phyloP scores from a whole-genome alignment of 2,113 vertebrate species.

The Limanda limanda region DNA sequence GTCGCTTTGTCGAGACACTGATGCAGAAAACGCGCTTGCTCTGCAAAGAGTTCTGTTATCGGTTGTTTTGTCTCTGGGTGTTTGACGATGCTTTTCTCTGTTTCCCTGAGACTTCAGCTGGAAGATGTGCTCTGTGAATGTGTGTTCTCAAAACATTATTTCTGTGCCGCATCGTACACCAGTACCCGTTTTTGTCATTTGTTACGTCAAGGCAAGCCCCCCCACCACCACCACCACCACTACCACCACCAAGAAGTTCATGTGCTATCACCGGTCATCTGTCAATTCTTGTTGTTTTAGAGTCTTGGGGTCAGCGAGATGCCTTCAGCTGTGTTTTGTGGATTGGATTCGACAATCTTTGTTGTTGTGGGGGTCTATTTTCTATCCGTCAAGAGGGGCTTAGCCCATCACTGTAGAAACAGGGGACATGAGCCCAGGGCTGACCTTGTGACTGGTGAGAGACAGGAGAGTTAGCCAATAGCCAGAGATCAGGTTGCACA shows the following conservation, averaged over 20 bases:
- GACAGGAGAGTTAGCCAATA: constrained; percentile 68
- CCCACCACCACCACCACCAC: too few relatives aligned
- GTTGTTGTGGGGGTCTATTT: constrained; percentile 13
- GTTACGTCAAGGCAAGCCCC: background rate
- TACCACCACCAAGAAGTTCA: constrained; percentile 9
- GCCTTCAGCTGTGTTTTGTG: constrained; percentile 56
- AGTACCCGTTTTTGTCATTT: background rate
- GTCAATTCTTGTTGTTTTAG: constrained; percentile 22
- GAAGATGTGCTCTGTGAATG: constrained; percentile 61
- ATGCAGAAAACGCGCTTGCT: constrained; percentile 68
- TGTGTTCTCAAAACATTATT: constrained; percentile 45
- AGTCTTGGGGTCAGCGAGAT: constrained; percentile 55
- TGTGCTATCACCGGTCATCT: constrained; percentile 22
- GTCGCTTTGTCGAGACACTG: constrained; percentile 67
- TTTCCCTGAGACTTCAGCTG: constrained; percentile 48
- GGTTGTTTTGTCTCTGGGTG: constrained; percentile 57
- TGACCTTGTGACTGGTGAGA: constrained; percentile 75
- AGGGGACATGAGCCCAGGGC: constrained; percentile 64
- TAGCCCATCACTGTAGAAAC: constrained; percentile 70
- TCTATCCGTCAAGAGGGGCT: constrained; percentile 58
- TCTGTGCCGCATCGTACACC: constrained; percentile 41
- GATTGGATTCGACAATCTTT: constrained; percentile 63
- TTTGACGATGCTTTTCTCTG: constrained; percentile 57
- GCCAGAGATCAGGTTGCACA: constrained; percentile 77
- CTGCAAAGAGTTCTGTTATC: constrained; percentile 60